Base-by-base conservation (phyloP, 2,888 invertebrate genomes). In the Stenichneumon culpator region DNA sequence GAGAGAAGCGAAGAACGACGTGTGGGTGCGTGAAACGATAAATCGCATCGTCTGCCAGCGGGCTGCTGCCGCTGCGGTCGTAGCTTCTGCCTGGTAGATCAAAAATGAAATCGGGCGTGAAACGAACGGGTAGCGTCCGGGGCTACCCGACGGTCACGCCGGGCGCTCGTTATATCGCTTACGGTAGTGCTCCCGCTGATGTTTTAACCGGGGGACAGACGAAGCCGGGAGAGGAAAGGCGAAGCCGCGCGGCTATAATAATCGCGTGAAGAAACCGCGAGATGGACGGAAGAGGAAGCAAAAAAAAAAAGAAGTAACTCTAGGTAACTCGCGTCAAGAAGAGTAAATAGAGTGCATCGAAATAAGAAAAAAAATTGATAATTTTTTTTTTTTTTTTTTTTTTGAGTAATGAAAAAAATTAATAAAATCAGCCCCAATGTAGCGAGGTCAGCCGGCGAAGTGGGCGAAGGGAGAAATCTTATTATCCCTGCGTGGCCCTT, bases 21-120 rank as follows among this genome's bases (percentile, higher is more conserved):
- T 73, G 77, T 60, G 69, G 81, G 67, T 84, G 86, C 77, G 82
- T 75, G 74, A 84, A 83, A 85, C 83, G 77, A 86, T 82, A 85
- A 85, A 85, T 85, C 82, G 75, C 70, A 67, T 44, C 32, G 67
- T 75, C 73, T 52, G 72, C 74, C 57, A 65, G 69, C 68, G 67
- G 25, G 79, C 39, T 73, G 73, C 74, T 84, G 79, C 39, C 68
- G 73, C 74, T 82, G 74, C 54, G 81, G 84, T 74, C 67, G 85
- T 57, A 85, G 85, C 85, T 85, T 82, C 79, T 85, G 85, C 79
- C 72, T 85, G 85, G 85, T 79, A 85, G 82, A 86, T 86, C 81
- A 88, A 88, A 88, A 88, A 87, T 88, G 79, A 86, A 88, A 87
- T 88, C 87, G 86, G 86, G 85, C 86, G 88, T 88, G 88, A 87